Conservation (phyloP, 2,797 vertebrate genomes). For the Sebastes miniatus region DNA sequence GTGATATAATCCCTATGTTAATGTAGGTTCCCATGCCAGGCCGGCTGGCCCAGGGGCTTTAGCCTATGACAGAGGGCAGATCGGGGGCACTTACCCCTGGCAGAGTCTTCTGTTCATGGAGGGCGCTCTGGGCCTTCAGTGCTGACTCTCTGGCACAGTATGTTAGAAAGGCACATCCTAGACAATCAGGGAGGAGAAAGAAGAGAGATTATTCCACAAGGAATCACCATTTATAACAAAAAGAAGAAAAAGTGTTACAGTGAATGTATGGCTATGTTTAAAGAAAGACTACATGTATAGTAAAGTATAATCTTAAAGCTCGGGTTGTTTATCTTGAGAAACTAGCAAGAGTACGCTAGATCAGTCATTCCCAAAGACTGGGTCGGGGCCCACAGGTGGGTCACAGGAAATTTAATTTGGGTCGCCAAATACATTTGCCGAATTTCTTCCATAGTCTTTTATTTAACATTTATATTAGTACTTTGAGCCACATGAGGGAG, state of each 20-base stretch:
- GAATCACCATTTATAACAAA: background rate
- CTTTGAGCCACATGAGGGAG: background rate
- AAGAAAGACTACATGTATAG: background rate
- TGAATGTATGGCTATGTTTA: background rate
- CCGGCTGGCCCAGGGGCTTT: conserved; percentile 50
- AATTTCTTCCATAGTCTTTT: background rate
- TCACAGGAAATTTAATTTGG: background rate
- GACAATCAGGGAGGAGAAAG: conserved; percentile 58
- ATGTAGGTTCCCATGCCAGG: conserved; percentile 41
- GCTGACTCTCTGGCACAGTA: conserved; percentile 89
- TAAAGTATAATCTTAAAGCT: background rate
- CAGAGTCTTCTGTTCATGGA: conserved; percentile 89
- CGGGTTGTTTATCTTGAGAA: background rate
- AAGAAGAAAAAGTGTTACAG: background rate
- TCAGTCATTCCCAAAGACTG: no score
- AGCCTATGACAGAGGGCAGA: conserved; percentile 69
- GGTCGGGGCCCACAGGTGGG: no score
- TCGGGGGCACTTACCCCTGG: conserved; percentile 84
- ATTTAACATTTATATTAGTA: background rate
- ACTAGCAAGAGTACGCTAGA: no score
- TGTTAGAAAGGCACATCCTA: conserved; percentile 90
- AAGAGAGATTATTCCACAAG: conserved; percentile 44
- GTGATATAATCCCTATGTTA: conserved; percentile 54
- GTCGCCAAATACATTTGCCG: background rate
- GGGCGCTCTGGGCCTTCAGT: conserved; percentile 88